Evolutionary conservation across 2,113 vertebrate genomes (phyloP), one percentile per base, ranked within the genome.

Genomic region (Spizaetus ornatus): DNA sequence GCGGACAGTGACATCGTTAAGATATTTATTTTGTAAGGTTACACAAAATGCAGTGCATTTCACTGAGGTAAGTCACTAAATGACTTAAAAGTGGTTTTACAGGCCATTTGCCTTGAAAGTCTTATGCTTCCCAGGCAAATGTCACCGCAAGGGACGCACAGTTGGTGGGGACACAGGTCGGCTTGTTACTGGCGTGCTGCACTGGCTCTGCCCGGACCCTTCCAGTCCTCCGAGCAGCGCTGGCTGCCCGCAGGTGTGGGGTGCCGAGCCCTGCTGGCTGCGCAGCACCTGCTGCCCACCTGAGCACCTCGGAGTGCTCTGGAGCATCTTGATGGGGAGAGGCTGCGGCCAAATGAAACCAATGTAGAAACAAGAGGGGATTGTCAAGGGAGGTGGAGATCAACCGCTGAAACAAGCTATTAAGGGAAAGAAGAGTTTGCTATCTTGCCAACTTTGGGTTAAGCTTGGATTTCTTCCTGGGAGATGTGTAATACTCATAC

Each of bases 181-280:
- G 29, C 34, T 66, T 27, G 18, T 23, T 55, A 7, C 21, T 12
- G 62, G 13, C 17, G 7, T 23, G 26, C 21, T 67, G 32, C 27
- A 56, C 14, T 6, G 19, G 42, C 42, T 58, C 36, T 88, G 32
- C 27, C 27, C 1, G 0, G 19, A 40, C 42, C 27, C 32, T 48
- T 62, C 27, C 20, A 48, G 23, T 26, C 42, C 32, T 29, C 56
- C 6, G 2, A 17, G 19, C 10, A 76, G 42, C 17, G 7, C 48
- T 27, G 29, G 20, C 38, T 63, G 34, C 42, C 16, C 11, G 3
- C 43, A 43, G 22, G 58, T 23, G 36, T 1, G 0, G 0, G 3
- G 45, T 26, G 31, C 50, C 65, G 73, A 84, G 38, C 34, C 53
- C 23, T 27, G 13, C 40, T 5, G 5, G 17, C 53, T 58, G 53